Base-by-base conservation (phyloP, 2,797 vertebrate genomes). In the Ctenosaura bakeri region DNA sequence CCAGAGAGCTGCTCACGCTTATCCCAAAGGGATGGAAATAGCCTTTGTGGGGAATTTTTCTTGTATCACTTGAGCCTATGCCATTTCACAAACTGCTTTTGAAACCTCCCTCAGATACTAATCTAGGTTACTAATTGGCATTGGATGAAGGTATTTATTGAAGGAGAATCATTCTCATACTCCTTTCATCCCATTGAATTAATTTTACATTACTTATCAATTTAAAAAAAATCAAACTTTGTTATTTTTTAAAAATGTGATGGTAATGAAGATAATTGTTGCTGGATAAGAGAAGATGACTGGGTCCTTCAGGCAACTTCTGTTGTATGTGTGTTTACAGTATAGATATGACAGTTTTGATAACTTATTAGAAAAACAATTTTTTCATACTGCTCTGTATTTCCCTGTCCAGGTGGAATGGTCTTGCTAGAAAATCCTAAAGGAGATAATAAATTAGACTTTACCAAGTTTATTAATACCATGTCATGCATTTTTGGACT, bases 391-490 rank as follows among this genome's bases (percentile, higher is more conserved):
- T 69, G 9, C 13, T 64, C 10, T 54, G 24, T 74, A 14, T 35
- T 76, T 50, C n/a, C 29, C 50, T 78, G 20, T 38, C 91, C 87
- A 99, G 99, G 98, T 92, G 99, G 99, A 0, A 97, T 98, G 6
- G 94, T 99, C 90, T 97, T 99, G 94, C 95, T 99, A 95, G 99
- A 99, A 96, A 99, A 99, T 95, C 99, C 99, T 8, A 98, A 98
- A 95, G 98, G 99, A 1, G 98, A 99, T 93, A 98, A 98, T 95
- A 95, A 91, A n/a, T 91, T 98, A 88, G 96, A 98, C 92, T 86
- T 98, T 93, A 92, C 96, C 91, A 98, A 97, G 92, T 96, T 99
- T 77, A 97, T 97, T 92, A 96, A 86, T 87, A 97, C 97, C 26
- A 97, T 99, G 89, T 93, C 96, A 93, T 98, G 96, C 94, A 97